Base-by-base conservation (phyloP, 2,113 vertebrate genomes). In the Lepus timidus region DNA sequence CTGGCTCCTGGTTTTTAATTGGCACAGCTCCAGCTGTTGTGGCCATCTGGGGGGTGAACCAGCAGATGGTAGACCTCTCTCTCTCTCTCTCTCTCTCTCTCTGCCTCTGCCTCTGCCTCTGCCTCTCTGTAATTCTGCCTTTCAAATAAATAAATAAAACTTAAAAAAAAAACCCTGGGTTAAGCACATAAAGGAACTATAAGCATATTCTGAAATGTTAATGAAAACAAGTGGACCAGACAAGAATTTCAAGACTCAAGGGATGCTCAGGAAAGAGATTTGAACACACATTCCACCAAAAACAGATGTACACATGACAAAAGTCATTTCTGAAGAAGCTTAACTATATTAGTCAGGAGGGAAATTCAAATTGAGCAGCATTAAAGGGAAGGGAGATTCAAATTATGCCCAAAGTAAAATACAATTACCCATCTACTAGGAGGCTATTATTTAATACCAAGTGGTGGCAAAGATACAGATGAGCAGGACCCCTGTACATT, bases 371-470 rank as follows among this genome's bases (percentile, higher is more conserved):
- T 58, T 58, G 55, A 58, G 14, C 55, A 58, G 55, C 19, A 58
- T 58, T 58, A 17, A 58, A 17, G 11, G 44, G 67, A 73, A 58
- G 8, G 10, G 65, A 84, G 67, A 49, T 83, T 76, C 17, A 78
- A 73, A 73, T 71, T 73, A 81, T 20, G 78, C 65, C 17, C 58
- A 67, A 4, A 61, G 1, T 65, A 25, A 90, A 76, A 82, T 82
- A 17, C 4, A 17, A 73, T 23, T 55, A 27, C 4, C 13, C 19
- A 76, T 36, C 6, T 78, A 44, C 52, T 73, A 44, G 6, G 39
- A 90, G 4, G 10, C 22, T 73, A 94, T 94, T 39, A 83, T 68
- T 73, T 19, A 87, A 51, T 74, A 80, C n/a, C 70, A 83, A 67
- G 6, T 76, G 16, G 71, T 51, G 3, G 19, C 20, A 95, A 92